Base-by-base conservation (phyloP, 2,888 invertebrate species). In the Drosophila fulvimacula region DNA sequence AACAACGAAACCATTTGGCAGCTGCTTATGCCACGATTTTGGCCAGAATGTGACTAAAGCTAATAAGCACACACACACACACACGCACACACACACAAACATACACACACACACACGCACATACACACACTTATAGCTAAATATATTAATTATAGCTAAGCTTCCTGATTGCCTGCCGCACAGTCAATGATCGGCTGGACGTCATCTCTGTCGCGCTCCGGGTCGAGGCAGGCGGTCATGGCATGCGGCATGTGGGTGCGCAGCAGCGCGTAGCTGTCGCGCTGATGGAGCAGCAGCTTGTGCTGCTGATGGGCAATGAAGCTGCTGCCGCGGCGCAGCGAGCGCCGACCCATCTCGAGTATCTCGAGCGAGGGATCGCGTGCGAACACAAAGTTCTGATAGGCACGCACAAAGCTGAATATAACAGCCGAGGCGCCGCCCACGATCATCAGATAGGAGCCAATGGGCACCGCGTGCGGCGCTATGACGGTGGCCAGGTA, bases 401-500 rank as follows among this genome's bases (percentile, higher is more conserved):
- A 97, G 0, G 95, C 95, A 88, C 95, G 95, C 15, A 96, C 93
- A 89, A 97, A 95, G 39, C 96, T 94, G 5, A 94, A 93, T 6
- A 95, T 93, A 24, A 97, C 93, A 27, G 95, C 93, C 51, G 94
- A 92, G 5, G 95, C 92, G 0, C 97, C 97, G 62, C 95, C 92
- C 55, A 95, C 91, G 67, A 97, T 96, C 91, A 95, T 94, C 30
- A 96, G 95, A 91, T 96, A 97, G 2, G 95, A 95, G 56, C 96
- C 92, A 15, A 95, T 86, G 0, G 96, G 96, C 19, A 94, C 95
- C 0, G 95, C 94, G 30, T 95, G 92, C 17, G 96, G 96, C 0
- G 95, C 95, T 71, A 97, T 94, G 0, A 96, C 95, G 2, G 97
- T 97, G 17, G 96, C 96, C 46, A 97, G 90, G 92, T 95, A 97